Evolutionary conservation across 2,888 invertebrate species (phyloP), one percentile per base, ranked within the genome.

Genomic region (Lepidochitona cinerea): DNA sequence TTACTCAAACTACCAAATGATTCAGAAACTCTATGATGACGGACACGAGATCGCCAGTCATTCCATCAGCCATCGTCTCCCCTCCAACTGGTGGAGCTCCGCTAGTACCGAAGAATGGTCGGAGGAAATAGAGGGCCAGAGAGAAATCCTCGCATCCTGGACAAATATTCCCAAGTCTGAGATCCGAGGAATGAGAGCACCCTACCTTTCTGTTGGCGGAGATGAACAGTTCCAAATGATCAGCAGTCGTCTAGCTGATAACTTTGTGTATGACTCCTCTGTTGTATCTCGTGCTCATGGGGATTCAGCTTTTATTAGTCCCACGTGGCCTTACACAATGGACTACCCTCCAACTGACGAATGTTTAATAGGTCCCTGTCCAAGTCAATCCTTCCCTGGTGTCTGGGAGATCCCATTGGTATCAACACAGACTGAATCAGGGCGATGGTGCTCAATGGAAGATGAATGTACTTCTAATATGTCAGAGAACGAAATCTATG

Each of bases 41-140:
- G 98, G 98, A 89, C 98, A 98, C 91, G 98, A 99, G 93, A 96
- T 99, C 92, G 98, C 98, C 81, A 97, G 97, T 81, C 98, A 99
- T 92, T 97, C 98, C 83, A 95, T 98, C 90, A 89, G 90, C 0
- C 84, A 85, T 72, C 74, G 81, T 5, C 73, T 79, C n/a, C 84
- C 84, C 0, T 77, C 79, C 18, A 76, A 77, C 4, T 82, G 77
- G 79, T 93, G 94, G 82, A 93, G 93, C 77, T 95, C 95, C 86
- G 96, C 96, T 0, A 96, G 96, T 0, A 93, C 96, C 41, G 96
- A 96, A 88, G 96, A 96, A 85, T 96, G 96, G 96, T 96, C 96
- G 85, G 95, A 96, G 83, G 96, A 97, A 91, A 96, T 97, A 94
- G 95, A 96, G 6, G 96, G 96, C 0, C 94, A 96, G 90, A 96